Evolutionary conservation across 1,140 invertebrate genomes (phyloP), one percentile per base, ranked within the genome.

Genomic region (Eulimnadia texana): DNA sequence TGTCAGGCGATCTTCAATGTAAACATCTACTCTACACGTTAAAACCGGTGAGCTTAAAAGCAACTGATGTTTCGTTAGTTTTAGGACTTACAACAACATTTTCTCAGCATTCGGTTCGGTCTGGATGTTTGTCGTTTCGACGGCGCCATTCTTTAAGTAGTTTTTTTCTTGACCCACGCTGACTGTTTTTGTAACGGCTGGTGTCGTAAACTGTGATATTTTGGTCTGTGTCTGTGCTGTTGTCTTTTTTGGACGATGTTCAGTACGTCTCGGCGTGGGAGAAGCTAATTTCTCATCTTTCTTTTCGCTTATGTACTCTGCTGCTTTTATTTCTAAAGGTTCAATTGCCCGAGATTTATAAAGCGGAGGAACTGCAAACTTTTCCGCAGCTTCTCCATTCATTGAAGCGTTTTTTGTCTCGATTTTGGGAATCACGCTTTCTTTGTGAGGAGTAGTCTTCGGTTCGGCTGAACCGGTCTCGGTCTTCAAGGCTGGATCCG

Each of bases 1-100:
- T 10, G 80, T 80, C 50, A 82, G 74, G 70, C 82, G 81, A 70
- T 88, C 84, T 71, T 89, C 86, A 23, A 89, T 82, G 71, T 81
- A 87, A 74, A 90, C 80, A 66, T 85, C 81, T 24, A 88, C 77
- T 63, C 84, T 87, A 69, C 68, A 76, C 70, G 68, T n/a, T n/a
- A 67, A 65, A 22, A n/a, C n/a, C n/a, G n/a, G n/a, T n/a, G n/a
- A n/a, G n/a, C n/a, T n/a, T n/a, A n/a, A n/a, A n/a, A n/a, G n/a
- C n/a, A n/a, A n/a, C n/a, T n/a, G n/a, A n/a, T n/a, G n/a, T n/a
- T n/a, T n/a, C n/a, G n/a, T n/a, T n/a, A n/a, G n/a, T n/a, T n/a
- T n/a, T n/a, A n/a, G n/a, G n/a, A n/a, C n/a, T n/a, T n/a, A n/a
- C n/a, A n/a, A n/a, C n/a, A n/a, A n/a, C n/a, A n/a, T n/a, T n/a